Percentiles rank a stretch among this genome's conserved stretches.
These are phyloP conservation scores for Plebejus argus DNA, from an alignment of 2,888 invertebrate genomes.

Conservation along the genomic window DNA sequence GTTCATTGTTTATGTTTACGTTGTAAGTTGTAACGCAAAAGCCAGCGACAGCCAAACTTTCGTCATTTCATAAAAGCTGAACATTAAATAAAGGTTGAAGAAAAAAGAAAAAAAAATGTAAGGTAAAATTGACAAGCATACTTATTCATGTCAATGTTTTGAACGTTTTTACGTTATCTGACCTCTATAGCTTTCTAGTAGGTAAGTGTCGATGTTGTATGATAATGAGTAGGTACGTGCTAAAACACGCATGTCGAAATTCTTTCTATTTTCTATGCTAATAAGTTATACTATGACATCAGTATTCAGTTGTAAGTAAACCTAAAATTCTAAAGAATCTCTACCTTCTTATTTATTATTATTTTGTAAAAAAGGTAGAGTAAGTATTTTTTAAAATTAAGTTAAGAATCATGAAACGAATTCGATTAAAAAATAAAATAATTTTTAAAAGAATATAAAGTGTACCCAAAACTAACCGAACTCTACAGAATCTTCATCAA, in stretches of 20 bases:
- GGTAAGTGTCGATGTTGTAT: conserved; percentile 18
- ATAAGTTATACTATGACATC: background rate
- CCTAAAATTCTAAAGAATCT: background rate
- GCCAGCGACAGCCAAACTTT: too few species aligned
- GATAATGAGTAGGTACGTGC: conserved; percentile 25
- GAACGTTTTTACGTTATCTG: conserved; percentile 15
- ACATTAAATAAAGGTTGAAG: too few species aligned
- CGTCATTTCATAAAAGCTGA: too few species aligned
- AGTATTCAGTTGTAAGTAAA: background rate
- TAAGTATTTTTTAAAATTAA: background rate
- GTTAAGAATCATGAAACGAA: too few species aligned
- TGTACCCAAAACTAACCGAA: too few species aligned
- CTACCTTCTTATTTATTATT: background rate
- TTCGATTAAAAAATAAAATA: too few species aligned
- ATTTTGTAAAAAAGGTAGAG: background rate
- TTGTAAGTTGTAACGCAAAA: too few species aligned
- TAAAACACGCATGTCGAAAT: conserved; percentile 26
- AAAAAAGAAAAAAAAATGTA: too few species aligned
- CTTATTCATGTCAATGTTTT: background rate
- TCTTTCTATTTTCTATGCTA: conserved; percentile 15
- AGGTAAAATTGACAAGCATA: background rate
- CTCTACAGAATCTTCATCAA: too few species aligned
- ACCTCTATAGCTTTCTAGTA: conserved; percentile 24
- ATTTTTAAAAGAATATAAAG: too few species aligned
- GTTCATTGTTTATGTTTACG: background rate